Percentiles rank a stretch among this genome's conserved stretches.
Conservation (phyloP, 2,888 invertebrate species). For the Hypomecis punctinalis region DNA sequence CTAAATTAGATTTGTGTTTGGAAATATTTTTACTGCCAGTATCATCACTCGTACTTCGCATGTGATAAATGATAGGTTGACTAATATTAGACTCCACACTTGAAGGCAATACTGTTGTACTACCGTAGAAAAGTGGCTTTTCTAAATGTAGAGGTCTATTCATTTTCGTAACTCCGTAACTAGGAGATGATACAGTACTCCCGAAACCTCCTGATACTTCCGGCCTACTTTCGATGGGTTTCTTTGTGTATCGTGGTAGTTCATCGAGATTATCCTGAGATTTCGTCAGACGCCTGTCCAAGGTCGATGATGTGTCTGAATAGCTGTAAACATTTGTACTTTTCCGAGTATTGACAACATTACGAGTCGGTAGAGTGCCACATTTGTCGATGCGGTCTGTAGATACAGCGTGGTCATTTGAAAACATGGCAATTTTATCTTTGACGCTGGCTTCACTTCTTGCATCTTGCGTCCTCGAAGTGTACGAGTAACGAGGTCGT, state of each 20-base stretch:
- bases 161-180: slow-evolving; percentile 53
- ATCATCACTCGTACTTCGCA: slow-evolving; percentile 77
- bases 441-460: slow-evolving; percentile 92
- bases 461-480: slow-evolving; percentile 89
- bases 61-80: slow-evolving; percentile 66
- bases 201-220: slow-evolving; percentile 83
- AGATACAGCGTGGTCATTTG: slow-evolving; percentile 79
- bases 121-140: slow-evolving; percentile 78
- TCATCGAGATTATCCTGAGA: slow-evolving; percentile 83
- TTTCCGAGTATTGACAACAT: slow-evolving; percentile 64
- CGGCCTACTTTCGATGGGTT: slow-evolving; percentile 68
- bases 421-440: slow-evolving; percentile 95
- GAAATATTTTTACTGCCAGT: slow-evolving; percentile 65
- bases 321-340: slow-evolving; percentile 65
- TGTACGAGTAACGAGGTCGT: slow-evolving; percentile 74
- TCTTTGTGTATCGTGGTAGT: slow-evolving; percentile 72
- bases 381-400: slow-evolving; percentile 75
- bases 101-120: slow-evolving; percentile 72
- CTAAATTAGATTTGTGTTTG: slow-evolving; percentile 87
- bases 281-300: slow-evolving; percentile 78
- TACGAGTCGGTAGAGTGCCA: slow-evolving; percentile 70
- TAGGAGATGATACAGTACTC: slow-evolving; percentile 55
- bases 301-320: slow-evolving; percentile 64
- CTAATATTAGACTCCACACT: slow-evolving; percentile 61
- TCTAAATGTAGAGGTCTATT: slow-evolving; percentile 56